Evolutionary conservation across 2,113 vertebrate species (phyloP), one percentile per base, ranked within the genome.

Genomic region (Melospiza georgiana): DNA sequence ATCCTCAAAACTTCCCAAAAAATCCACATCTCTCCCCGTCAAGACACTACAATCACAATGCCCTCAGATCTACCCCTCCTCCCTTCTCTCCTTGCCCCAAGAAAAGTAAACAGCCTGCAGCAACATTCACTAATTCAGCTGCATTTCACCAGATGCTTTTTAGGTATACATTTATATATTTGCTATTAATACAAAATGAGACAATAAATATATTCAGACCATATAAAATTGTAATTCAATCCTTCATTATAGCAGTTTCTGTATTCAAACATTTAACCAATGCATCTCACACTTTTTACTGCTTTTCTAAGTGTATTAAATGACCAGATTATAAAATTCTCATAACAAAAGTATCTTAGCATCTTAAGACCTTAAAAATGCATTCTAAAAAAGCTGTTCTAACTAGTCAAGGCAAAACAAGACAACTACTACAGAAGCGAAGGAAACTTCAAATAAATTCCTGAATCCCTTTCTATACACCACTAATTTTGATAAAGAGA

Each of bases 1-100:
- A 44, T 31, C 33, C 21, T 44, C 46, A 68, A 35, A 35, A 55
- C 27, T 23, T 57, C 24, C 14, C 24, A 48, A 35, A 77, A 72
- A 51, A 10, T 9, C 2, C 16, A 39, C 0, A 8, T 35, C 2
- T 8, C 6, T 74, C 12, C 4, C 7, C 12, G 25, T 33, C 28
- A 67, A 63, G n/a, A 71, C 15, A 33, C 3, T 10, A 74, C 5
- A 4, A 49, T 8, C 10, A 24, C 2, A 28, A 33, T 43, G 31
- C 8, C 9, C 49, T 13, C 35, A 59, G 33, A n/a, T 8, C 8
- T 35, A 35, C 12, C 6, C 5, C 12, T 49, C 14, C 23, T 71
- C 17, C 10, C 13, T 63, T 48, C 5, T 1, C 28, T 41, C 12
- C 46, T 55, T n/a, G 8, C 15, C 13, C 46, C 37, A 39, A 37